Evolutionary conservation across 2,888 invertebrate genomes (phyloP), one percentile per base, ranked within the genome.

Genomic region (Agrotis ipsilon): DNA sequence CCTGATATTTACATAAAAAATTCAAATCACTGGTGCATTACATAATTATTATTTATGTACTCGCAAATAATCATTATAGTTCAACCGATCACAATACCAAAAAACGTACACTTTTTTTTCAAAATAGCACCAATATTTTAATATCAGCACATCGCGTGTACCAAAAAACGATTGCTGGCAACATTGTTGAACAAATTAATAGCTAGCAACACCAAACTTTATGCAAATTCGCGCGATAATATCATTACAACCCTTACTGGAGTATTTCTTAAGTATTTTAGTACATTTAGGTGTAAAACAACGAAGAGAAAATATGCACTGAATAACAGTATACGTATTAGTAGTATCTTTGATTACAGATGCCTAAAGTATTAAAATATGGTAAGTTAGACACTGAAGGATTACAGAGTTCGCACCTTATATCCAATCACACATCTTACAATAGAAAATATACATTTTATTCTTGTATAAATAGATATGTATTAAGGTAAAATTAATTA

Each of bases 101-200:
- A 91, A 90, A 83, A 87, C 86, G 88, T 90, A 90, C 89, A 89
- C 88, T 87, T 90, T 85, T 59, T 80, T 84, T 85, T 86, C 84
- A 94, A 93, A 94, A 94, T 96, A 96, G 96, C 95, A 96, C 95
- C 96, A 95, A 95, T 93, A 93, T 92, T 91, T 86, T 90, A 92
- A 94, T 93, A 93, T 93, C 90, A 94, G 94, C 92, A 92, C 91
- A 89, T 90, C 85, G 88, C 81, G 87, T 88, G 86, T 88, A 88
- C 86, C 77, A 80, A 87, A 85, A 81, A 88, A 84, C 86, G 83
- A 89, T 85, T 83, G 87, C 88, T 90, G 88, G 88, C 88, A 90
- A 90, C 89, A 90, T 88, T 88, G 79, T 83, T 82, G 88, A 88
- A 88, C 82, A 87, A 87, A 89, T 88, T 88, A 86, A 89, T 80